A percentile compares a stretch with the other conserved stretches of the same genome.
Conservation (phyloP, 2,113 vertebrate species). For the Xenopus borealis region DNA sequence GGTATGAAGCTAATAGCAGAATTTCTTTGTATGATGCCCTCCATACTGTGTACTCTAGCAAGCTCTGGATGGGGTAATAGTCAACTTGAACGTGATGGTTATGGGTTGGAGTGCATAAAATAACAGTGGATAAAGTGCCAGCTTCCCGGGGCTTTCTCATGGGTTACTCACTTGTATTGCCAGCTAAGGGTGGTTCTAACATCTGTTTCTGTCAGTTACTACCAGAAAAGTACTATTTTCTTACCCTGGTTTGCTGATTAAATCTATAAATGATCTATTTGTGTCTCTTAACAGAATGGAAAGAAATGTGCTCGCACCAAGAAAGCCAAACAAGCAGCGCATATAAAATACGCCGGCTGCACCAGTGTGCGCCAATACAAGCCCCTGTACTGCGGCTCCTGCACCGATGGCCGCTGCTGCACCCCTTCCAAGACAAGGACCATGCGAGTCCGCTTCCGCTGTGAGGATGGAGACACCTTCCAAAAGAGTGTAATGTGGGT, state of each 20-base stretch:
- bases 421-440: slow-evolving; percentile 70
- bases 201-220: too few relatives aligned
- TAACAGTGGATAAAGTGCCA: too few relatives aligned
- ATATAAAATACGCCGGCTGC: slow-evolving; percentile 71
- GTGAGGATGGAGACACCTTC: slow-evolving; percentile 67
- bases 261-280: neutral
- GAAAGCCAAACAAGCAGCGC: slow-evolving; percentile 69
- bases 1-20: slow-evolving; percentile 51
- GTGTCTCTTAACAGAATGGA: slow-evolving; percentile 62
- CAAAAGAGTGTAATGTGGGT: slow-evolving; percentile 72
- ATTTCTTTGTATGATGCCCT: neutral
- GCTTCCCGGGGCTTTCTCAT: too few relatives aligned
- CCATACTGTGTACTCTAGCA: neutral
- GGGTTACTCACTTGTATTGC: too few relatives aligned
- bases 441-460: slow-evolving; percentile 65
- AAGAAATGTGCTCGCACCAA: slow-evolving; percentile 75
- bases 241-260: too few relatives aligned
- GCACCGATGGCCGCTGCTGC: slow-evolving; percentile 75
- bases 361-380: slow-evolving; percentile 69
- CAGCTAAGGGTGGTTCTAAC: too few relatives aligned
- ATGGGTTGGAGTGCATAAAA: too few relatives aligned
- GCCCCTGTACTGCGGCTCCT: slow-evolving; percentile 74
- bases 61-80: too few relatives aligned
- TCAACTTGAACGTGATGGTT: too few relatives aligned
- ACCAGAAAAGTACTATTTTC: too few relatives aligned